Conservation (phyloP, 2,113 vertebrate genomes). For the Theristicus caerulescens region DNA sequence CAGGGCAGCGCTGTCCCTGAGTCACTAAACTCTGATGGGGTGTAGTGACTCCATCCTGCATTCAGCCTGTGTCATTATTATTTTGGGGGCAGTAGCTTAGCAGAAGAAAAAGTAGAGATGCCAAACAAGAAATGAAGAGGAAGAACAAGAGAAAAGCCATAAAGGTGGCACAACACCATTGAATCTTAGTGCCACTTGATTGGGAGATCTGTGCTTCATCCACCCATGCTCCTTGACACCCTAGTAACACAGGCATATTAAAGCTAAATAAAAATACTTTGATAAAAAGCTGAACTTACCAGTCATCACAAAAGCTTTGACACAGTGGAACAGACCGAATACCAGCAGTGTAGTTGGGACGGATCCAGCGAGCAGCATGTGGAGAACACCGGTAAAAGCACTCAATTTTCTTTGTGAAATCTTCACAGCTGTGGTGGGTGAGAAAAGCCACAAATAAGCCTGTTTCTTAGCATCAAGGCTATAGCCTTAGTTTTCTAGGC, state of each 20-base stretch:
- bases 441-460: constrained; percentile 29
- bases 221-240: background rate
- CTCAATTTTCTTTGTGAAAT: constrained; percentile 73
- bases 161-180: background rate
- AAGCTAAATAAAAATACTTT: background rate
- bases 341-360: constrained; percentile 35
- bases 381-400: constrained; percentile 79
- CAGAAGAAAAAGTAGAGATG: background rate
- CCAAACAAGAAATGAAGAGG: background rate
- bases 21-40: background rate
- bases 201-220: background rate
- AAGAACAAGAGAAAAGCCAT: background rate
- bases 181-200: background rate
- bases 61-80: background rate
- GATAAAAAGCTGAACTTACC: constrained; percentile 59
- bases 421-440: constrained; percentile 68
- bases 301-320: constrained; percentile 72
- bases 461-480: background rate
- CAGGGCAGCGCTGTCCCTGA: background rate
- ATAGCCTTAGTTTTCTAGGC: background rate
- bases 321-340: constrained; percentile 69
- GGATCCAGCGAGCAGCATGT: constrained; percentile 62
- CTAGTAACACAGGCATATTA: background rate
- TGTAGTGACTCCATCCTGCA: background rate
- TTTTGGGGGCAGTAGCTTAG: background rate